A percentile compares a stretch with the other conserved stretches of the same genome.
Evolutionary conservation across 2,888 invertebrate species (phyloP).

Genomic region (Lordiphosa fenestrarum): DNA sequence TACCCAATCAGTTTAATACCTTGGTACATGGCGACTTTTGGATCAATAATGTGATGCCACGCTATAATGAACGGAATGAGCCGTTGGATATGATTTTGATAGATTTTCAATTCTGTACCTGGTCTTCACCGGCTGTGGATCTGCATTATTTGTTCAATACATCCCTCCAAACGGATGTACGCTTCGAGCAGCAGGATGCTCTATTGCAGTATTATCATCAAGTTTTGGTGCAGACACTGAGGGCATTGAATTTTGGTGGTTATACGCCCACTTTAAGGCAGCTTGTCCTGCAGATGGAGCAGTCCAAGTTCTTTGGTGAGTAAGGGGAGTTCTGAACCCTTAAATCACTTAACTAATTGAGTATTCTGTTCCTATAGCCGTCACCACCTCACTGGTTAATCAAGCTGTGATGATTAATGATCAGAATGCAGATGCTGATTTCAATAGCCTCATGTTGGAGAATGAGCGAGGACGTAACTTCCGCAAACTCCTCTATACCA

Average conservation of each 20-base stretch:
- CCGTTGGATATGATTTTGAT: slow-evolving; percentile 68
- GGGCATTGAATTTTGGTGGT: slow-evolving; percentile 56
- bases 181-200: slow-evolving; percentile 63
- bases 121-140: slow-evolving; percentile 77
- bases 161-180: slow-evolving; percentile 67
- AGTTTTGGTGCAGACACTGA: slow-evolving; percentile 62
- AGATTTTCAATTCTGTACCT: slow-evolving; percentile 77
- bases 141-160: slow-evolving; percentile 76
- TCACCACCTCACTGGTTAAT: slow-evolving; percentile 44
- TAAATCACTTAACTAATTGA: neutral
- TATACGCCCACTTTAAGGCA: slow-evolving; percentile 74
- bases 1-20: slow-evolving; percentile 55
- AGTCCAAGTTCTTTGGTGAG: slow-evolving; percentile 72
- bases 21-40: slow-evolving; percentile 77
- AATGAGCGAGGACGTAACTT: slow-evolving; percentile 60
- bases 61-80: slow-evolving; percentile 35
- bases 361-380: slow-evolving; percentile 42
- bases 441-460: slow-evolving; percentile 54
- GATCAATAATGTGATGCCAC: slow-evolving; percentile 77
- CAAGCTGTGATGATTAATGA: slow-evolving; percentile 69
- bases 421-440: slow-evolving; percentile 70
- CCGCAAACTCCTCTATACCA: slow-evolving; percentile 57
- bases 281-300: slow-evolving; percentile 68
- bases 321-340: neutral
- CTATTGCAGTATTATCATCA: slow-evolving; percentile 75